Evolutionary conservation across 37 sponge, comb jelly and placozoan species (phyloP), one percentile per base, ranked within the genome.

Genomic region (Beroe ovata): DNA sequence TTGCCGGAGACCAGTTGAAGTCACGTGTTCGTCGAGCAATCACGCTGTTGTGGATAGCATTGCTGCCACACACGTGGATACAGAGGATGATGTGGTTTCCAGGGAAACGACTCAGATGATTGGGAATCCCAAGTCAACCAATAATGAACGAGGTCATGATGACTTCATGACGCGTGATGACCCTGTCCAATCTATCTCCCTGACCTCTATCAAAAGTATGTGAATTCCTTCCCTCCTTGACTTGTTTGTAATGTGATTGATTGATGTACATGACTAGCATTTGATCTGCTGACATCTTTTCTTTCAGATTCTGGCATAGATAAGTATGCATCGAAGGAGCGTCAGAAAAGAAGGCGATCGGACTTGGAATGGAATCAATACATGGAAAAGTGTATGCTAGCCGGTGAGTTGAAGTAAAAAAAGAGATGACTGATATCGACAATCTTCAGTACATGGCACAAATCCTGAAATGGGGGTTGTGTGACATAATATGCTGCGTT

Each of bases 341-440:
- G 36, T 0, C 32, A 66, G 69, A 66, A 30, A 37, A 66, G 35
- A 18, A 32, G 8, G 16, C 69, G 69, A 0, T 32, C 69, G 4
- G 69, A 66, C 16, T 37, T 30, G 35, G 69, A 66, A 18, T 66
- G 69, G 69, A 32, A 33, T 18, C 69, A 66, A 37, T 66, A 66
- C 69, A 66, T 66, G 69, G 69, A 66, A 37, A 66, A 66, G 30
- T 66, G 69, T 30, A 66, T 66, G 69, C 69, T 66, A 11, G 33
- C 69, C 29, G 69, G 69, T 62, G n/a, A n/a, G n/a, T n/a, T n/a
- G n/a, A n/a, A n/a, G n/a, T n/a, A n/a, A n/a, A n/a, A n/a, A n/a
- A n/a, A n/a, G n/a, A n/a, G n/a, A n/a, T n/a, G n/a, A n/a, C n/a
- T n/a, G n/a, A n/a, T n/a, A n/a, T n/a, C n/a, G n/a, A n/a, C n/a